Evolutionary conservation across 2,797 vertebrate species (phyloP), one percentile per base, ranked within the genome.

Genomic region (Fundulus diaphanus): DNA sequence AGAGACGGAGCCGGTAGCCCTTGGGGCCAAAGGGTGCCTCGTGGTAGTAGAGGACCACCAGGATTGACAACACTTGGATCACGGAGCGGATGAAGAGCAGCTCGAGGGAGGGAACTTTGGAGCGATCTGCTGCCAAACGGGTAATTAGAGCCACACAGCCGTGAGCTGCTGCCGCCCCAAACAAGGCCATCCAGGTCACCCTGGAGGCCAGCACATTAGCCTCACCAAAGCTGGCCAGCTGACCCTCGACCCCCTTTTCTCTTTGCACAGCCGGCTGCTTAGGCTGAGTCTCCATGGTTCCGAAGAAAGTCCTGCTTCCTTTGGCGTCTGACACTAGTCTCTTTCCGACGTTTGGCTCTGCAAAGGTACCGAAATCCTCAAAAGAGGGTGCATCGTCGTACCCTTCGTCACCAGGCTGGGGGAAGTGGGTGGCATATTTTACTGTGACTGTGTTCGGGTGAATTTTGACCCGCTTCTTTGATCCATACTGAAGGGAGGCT

Each of bases 391-490:
- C 94, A 72, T 98, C 97, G 42, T 99, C 97, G 29, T 96, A 97
- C 1, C 95, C 96, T 81, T 97, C 96, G 71, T 99, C 97, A 3
- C 97, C 97, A 44, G 97, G 97, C 87, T 99, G 98, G n/a, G 97
- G 97, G 85, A 97, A 98, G 91, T 99, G 97, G 70, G 96, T 97
- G 83, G 96, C 96, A 16, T 99, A 99, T 92, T 99, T 98, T 68
- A 99, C 98, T 1, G 97, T 99, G 73, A 99, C 96, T 13, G 97
- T 97, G 89, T 96, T 97, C 33, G 98, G 97, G 89, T 99, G 97
- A 88, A 99, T 99, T 94, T 99, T 99, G 70, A 99, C 98, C 72
- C 95, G 92, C 90, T 99, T 99, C 93, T 99, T 99, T 72, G 97
- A 93, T 79, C 96, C 95, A 33, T 95, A 93, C 91, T 96, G 96